Conservation (phyloP, 2,797 vertebrate genomes). For the Bradypus variegatus region DNA sequence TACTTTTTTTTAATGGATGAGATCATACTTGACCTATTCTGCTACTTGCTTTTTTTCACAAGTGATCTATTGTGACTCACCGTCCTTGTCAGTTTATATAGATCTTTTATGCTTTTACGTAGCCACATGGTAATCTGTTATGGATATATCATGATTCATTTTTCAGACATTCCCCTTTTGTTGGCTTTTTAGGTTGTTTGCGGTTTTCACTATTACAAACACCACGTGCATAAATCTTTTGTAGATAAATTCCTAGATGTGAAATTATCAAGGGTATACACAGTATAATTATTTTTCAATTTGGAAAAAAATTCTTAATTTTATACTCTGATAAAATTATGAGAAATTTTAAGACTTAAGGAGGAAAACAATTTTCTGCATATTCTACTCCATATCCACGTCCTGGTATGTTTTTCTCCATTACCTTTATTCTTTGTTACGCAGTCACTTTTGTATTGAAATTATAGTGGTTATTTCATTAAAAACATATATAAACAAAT, state of each 20-base stretch:
- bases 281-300: not conserved
- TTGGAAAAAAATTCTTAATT: not conserved
- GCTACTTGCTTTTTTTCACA: not conserved
- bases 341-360: not conserved
- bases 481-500: not conserved
- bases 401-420: not conserved
- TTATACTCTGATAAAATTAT: not conserved
- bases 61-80: not conserved
- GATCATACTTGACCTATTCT: not conserved
- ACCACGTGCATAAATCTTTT: not conserved
- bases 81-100: not conserved
- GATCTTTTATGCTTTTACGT: not conserved
- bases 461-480: not conserved
- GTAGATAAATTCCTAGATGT: not conserved
- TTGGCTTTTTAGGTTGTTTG: not conserved
- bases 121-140: not conserved
- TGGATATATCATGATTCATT: not conserved
- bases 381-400: not conserved
- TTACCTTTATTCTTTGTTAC: not conserved
- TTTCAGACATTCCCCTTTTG: not conserved
- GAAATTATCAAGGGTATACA: not conserved
- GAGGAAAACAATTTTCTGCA: not conserved
- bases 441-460: not conserved
- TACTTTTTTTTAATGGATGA: not conserved
- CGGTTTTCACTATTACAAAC: not conserved